Evolutionary conservation across 53 echinoderm and acorn worm species (phyloP).

Genomic region (Mesocentrotus franciscanus): DNA sequence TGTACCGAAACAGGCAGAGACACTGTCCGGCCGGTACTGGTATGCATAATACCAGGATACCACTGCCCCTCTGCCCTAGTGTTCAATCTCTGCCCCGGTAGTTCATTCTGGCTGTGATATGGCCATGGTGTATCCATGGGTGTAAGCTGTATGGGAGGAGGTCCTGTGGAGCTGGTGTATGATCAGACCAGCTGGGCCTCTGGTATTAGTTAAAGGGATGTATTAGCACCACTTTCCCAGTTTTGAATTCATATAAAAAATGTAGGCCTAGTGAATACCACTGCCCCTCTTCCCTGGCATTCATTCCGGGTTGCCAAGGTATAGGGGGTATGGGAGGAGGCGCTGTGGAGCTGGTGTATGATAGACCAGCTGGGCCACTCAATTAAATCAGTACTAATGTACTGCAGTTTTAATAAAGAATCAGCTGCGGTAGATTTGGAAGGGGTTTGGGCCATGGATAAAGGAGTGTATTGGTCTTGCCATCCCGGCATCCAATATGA

Average conservation of each 20-base stretch:
- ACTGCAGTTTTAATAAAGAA: no score
- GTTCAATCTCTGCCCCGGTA: background rate
- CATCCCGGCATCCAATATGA: no score
- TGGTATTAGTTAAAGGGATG: background rate
- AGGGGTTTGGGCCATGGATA: no score
- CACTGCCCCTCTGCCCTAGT: slow-evolving; percentile 11
- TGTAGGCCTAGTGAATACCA: no score
- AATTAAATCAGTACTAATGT: no score
- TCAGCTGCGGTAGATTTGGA: no score
- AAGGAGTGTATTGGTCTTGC: no score
- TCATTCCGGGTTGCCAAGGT: no score
- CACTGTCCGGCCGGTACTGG: background rate
- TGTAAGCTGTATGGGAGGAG: background rate
- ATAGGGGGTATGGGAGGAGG: no score
- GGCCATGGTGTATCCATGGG: background rate
- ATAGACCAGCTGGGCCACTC: no score
- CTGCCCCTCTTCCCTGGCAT: no score
- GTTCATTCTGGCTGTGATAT: background rate
- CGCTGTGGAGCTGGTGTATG: no score
- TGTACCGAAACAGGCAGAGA: background rate
- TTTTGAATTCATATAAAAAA: background rate
- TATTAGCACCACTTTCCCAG: background rate
- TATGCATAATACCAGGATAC: background rate
- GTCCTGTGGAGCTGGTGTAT: background rate
- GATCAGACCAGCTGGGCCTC: background rate